These are phyloP conservation scores for Brachionus sp. DNA, from an alignment of 1,140 invertebrate species.

Conservation along the genomic window DNA sequence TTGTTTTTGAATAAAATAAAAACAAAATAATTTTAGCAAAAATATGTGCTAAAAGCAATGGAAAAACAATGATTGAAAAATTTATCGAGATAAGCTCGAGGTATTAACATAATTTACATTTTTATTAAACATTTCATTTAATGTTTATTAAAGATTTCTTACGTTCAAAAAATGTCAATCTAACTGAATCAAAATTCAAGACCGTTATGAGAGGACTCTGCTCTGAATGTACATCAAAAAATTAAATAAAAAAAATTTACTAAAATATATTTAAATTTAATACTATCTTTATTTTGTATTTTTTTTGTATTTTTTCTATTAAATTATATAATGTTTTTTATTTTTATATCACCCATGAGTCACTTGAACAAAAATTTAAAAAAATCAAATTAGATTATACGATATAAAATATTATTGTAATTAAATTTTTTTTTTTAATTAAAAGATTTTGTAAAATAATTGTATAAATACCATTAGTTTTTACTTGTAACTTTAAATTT, in stretches of 20 bases:
- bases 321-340: not conserved
- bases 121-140: not conserved
- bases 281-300: not conserved
- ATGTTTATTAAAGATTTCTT: not conserved
- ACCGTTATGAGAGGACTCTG: too few relatives aligned
- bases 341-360: not conserved
- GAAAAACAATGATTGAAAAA: not conserved
- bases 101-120: not conserved
- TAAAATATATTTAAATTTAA: not conserved
- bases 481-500: too few relatives aligned
- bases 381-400: too few relatives aligned
- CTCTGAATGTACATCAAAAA: not conserved
- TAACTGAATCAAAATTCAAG: not conserved
- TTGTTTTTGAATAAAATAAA: not conserved
- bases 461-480: too few relatives aligned
- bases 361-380: not conserved
- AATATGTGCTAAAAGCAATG: too few relatives aligned
- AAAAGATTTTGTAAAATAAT: too few relatives aligned
- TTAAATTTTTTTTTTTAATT: too few relatives aligned
- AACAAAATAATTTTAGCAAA: not conserved
- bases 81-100: not conserved
- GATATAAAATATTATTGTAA: too few relatives aligned
- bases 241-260: not conserved
- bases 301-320: not conserved
- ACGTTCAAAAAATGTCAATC: conserved; percentile 6